A percentile compares a stretch with the other conserved stretches of the same genome.
phyloP scores from a whole-genome alignment of 2,797 vertebrate species.

The Pangasius larnaudii region DNA sequence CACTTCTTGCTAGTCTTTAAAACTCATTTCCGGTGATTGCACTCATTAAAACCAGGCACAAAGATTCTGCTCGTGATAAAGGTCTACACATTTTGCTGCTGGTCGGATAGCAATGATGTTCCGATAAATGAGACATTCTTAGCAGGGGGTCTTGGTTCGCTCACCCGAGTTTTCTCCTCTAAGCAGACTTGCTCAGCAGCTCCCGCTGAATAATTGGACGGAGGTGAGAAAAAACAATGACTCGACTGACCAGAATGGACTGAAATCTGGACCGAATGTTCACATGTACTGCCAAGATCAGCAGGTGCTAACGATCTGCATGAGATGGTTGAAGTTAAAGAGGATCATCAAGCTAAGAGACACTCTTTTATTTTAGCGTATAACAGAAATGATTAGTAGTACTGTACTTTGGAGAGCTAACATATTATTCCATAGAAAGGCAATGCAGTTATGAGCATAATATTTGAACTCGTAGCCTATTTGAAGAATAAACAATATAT shows the following conservation, averaged over 20 bases:
- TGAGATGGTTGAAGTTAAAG: conserved; percentile 15
- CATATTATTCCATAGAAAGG: background rate
- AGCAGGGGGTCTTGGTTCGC: background rate
- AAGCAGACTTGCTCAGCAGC: conserved; percentile 15
- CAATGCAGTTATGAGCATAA: background rate
- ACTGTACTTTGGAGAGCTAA: background rate
- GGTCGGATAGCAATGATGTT: conserved; percentile 8
- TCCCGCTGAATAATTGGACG: conserved; percentile 43
- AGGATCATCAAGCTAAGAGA: background rate
- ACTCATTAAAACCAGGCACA: conserved; percentile 54
- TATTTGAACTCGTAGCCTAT: background rate
- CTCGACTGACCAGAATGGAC: background rate
- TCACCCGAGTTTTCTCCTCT: conserved; percentile 18
- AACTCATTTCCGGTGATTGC: conserved; percentile 49
- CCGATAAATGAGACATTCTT: conserved; percentile 42
- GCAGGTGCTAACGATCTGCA: conserved; percentile 27
- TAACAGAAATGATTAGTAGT: conserved; percentile 14
- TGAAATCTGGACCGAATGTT: background rate
- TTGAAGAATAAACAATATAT: background rate
- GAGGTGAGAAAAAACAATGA: conserved; percentile 35
- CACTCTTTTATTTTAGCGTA: conserved; percentile 11
- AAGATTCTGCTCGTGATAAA: conserved; percentile 5
- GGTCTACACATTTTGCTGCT: conserved; percentile 24
- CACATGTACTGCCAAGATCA: conserved; percentile 4
- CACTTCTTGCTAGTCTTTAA: conserved; percentile 35